phyloP scores from a whole-genome alignment of 2,113 vertebrate genomes.

The Epinephelus fuscoguttatus region DNA sequence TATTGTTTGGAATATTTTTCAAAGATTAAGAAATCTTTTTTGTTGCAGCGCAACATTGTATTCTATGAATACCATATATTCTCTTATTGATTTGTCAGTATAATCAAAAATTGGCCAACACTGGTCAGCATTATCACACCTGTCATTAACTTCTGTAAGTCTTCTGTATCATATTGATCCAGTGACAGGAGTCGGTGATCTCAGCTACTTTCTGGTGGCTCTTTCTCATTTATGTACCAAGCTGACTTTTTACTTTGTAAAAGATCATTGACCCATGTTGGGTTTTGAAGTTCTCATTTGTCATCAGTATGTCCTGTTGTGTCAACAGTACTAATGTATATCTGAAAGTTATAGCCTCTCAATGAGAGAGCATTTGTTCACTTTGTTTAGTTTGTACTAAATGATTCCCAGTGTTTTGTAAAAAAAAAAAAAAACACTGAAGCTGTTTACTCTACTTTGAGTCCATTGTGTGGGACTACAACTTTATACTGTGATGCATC shows the following conservation, averaged over 20 bases:
- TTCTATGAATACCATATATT: constrained; percentile 40
- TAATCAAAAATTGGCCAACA: neutral
- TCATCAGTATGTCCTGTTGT: constrained; percentile 15
- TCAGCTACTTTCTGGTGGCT: constrained; percentile 1
- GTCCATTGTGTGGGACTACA: constrained; percentile 13
- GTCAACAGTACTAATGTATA: constrained; percentile 1
- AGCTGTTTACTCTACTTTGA: constrained; percentile 33
- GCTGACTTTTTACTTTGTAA: constrained; percentile 19
- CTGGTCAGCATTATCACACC: neutral
- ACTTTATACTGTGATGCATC: constrained; percentile 46
- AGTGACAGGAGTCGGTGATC: neutral
- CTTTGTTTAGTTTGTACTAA: constrained; percentile 24
- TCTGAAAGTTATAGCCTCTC: constrained; percentile 19
- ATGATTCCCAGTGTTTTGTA: constrained; percentile 16
- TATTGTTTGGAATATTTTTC: constrained; percentile 6
- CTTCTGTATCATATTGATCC: neutral
- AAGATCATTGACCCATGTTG: constrained; percentile 42
- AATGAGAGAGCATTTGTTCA: neutral
- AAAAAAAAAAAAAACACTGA: constrained; percentile 27
- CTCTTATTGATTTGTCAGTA: neutral
- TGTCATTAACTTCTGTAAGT: neutral
- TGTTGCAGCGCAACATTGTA: neutral
- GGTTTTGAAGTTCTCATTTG: neutral
- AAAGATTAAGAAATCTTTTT: neutral
- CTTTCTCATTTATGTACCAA: neutral